A percentile compares a stretch with the other conserved stretches of the same genome.
These are phyloP conservation scores for Drosophila sp. DNA, from an alignment of 1,140 invertebrate species.

Conservation along the genomic window DNA sequence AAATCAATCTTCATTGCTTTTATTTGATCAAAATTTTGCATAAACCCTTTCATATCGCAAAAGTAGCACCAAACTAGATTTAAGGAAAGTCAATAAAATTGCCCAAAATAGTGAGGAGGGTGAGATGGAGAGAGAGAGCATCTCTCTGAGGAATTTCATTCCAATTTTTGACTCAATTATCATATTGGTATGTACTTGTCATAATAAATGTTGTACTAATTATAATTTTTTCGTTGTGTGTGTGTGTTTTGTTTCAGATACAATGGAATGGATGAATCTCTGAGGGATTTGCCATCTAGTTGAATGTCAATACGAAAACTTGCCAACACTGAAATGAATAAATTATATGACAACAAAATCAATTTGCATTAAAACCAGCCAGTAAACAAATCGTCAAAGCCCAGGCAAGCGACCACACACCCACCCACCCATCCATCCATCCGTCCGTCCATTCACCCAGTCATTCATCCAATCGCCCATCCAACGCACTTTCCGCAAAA, in stretches of 20 bases:
- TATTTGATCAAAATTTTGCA: too few relatives aligned
- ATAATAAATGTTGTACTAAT: slow-evolving; percentile 9
- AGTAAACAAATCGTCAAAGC: slow-evolving; percentile 21
- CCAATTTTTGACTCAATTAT: too few relatives aligned
- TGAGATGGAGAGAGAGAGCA: too few relatives aligned
- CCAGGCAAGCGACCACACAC: slow-evolving; percentile 1
- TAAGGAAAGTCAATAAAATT: background rate
- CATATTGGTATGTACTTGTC: background rate
- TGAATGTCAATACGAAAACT: slow-evolving; percentile 46
- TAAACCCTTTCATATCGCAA: too few relatives aligned
- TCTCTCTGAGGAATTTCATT: too few relatives aligned
- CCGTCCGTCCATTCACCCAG: slow-evolving; percentile 38
- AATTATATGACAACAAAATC: slow-evolving; percentile 60
- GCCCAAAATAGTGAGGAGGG: too few relatives aligned
- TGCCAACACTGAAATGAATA: slow-evolving; percentile 52
- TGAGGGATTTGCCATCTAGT: slow-evolving; percentile 36
- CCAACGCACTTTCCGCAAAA: slow-evolving; percentile 13
- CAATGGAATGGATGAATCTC: slow-evolving; percentile 8
- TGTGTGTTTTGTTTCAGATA: slow-evolving; percentile 34
- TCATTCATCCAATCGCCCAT: slow-evolving; percentile 17
- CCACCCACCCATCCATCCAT: slow-evolving; percentile 22
- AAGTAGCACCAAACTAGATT: background rate
- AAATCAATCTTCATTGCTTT: too few relatives aligned
- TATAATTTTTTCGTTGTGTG: background rate
- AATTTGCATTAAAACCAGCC: slow-evolving; percentile 55